Evolutionary conservation across 2,797 vertebrate species (phyloP), one percentile per base, ranked within the genome.

Genomic region (Pempheris klunzingeri): DNA sequence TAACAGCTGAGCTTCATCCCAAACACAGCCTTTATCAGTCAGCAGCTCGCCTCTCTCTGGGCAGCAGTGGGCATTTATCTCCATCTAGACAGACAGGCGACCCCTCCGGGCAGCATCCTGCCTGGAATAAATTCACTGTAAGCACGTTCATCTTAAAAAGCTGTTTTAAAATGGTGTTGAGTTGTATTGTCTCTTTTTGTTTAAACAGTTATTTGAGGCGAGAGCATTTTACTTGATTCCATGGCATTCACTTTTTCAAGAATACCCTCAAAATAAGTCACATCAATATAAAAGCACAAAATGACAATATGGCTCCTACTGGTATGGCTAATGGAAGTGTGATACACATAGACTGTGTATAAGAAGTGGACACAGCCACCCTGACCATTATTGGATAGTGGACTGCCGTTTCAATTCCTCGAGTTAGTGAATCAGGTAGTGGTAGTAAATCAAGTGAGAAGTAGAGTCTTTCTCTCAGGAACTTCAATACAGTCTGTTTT

Each of bases 1-100:
- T 89, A 87, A 72, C 92, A 89, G 92, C 74, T 77, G 54, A 78
- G 78, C 79, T 77, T 63, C 70, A 77, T 85, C 82, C 82, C 55
- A 84, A 88, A 90, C 88, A 74, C 74, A 64, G 73, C 71, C 63
- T 79, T 72, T 85, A 89, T 87, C 86, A 85, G 77, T 36, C 72
- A 30, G 77, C 83, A 57, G 61, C 73, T 70, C 54, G 11, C 75
- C 80, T 75, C 80, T 87, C 76, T 80, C 65, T 68, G 73, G 63
- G 78, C 76, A 72, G 60, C 67, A 10, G 69, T 13, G 53, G 59
- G 3, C 82, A 83, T 92, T 93, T 87, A 90, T 90, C 88, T 90
- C 86, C 69, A 85, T 86, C 78, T 74, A 18, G 69, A 81, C 87
- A 82, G 77, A 81, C 61, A 66, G 74, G 81, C 65, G 64, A 65